Evolutionary conservation across 2,888 invertebrate species (phyloP).

Genomic region (Apomyelois bistriatella): DNA sequence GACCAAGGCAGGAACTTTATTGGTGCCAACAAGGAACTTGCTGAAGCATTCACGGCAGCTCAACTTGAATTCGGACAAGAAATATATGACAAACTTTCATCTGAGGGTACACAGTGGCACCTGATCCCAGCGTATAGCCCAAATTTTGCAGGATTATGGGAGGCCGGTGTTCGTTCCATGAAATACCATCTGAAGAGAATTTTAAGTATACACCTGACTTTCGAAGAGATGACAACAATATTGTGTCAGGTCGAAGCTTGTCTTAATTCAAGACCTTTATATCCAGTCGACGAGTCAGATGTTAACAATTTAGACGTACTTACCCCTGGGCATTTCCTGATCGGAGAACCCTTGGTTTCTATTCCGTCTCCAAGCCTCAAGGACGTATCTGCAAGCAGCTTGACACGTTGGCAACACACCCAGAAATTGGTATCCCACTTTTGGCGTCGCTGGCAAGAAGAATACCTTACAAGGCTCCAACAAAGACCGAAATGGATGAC

Average conservation of each 20-base stretch:
- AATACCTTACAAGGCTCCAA: too few relatives aligned
- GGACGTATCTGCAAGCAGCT: too few relatives aligned
- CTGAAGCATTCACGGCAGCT: slow-evolving; percentile 8
- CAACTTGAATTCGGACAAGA: too few relatives aligned
- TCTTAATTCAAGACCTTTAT: slow-evolving; percentile 19
- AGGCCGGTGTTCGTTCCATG: slow-evolving; percentile 9
- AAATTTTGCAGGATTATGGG: slow-evolving; percentile 12
- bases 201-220: slow-evolving; percentile 15
- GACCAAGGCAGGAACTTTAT: slow-evolving; percentile 25
- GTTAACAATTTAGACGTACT: slow-evolving; percentile 18
- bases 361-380: too few relatives aligned
- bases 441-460: too few relatives aligned
- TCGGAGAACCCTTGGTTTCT: too few relatives aligned
- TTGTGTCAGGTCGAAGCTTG: slow-evolving; percentile 24
- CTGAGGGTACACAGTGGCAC: too few relatives aligned
- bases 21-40: slow-evolving; percentile 21
- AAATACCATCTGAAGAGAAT: slow-evolving; percentile 16
- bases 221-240: slow-evolving; percentile 22
- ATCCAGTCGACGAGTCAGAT: slow-evolving; percentile 2
- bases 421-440: too few relatives aligned
- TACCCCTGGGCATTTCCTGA: too few relatives aligned
- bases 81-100: too few relatives aligned
- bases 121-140: neutral
- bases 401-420: too few relatives aligned
- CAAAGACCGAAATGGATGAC: too few relatives aligned